Evolutionary conservation across 2,888 invertebrate genomes (phyloP), one percentile per base, ranked within the genome.

Genomic region (Melikaiella ostensackeni): DNA sequence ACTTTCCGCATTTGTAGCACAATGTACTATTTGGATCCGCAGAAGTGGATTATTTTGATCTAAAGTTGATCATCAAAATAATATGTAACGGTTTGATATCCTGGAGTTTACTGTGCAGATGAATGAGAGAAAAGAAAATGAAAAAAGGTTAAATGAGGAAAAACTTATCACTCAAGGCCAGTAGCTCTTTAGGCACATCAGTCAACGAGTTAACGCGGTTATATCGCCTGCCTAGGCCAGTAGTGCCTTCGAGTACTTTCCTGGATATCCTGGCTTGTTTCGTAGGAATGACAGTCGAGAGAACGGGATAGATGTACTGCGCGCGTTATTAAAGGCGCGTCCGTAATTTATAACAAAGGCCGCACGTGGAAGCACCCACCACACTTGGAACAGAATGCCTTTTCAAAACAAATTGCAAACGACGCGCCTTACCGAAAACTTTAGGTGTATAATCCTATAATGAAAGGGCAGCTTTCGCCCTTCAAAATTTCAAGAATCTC

Each of bases 241-340:
- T 70, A 70, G 70, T 70, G 70, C 70, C 70, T 70, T 70, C 70
- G 50, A 50, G 50, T 30, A 70, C 30, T 70, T 70, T 70, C 30
- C 70, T 50, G 70, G 50, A 50, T 50, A 46, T 70, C 30, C 50
- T 19, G 30, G 46, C 50, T 70, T 50, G 50, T 30, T 70, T 30
- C 70, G 30, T 30, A 70, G 70, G 70, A 70, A 70, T 70, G 70
- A 50, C 50, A 70, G 46, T 27, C 19, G 8, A 33, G 50, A 50
- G 24, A 38, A 70, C 50, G 70, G 50, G 70, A 70, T 70, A 30
- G 50, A 70, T 70, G 70, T 70, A 70, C 70, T 70, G 70, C 30
- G 70, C 46, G 50, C 70, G 80, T 84, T 81, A 84, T 83, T 82
- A 84, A 82, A 82, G 80, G 79, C 79, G 79, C 77, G 77, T 80